These are phyloP conservation scores for Cremastinae sp. DNA, from an alignment of 2,888 invertebrate species.

Conservation along the genomic window DNA sequence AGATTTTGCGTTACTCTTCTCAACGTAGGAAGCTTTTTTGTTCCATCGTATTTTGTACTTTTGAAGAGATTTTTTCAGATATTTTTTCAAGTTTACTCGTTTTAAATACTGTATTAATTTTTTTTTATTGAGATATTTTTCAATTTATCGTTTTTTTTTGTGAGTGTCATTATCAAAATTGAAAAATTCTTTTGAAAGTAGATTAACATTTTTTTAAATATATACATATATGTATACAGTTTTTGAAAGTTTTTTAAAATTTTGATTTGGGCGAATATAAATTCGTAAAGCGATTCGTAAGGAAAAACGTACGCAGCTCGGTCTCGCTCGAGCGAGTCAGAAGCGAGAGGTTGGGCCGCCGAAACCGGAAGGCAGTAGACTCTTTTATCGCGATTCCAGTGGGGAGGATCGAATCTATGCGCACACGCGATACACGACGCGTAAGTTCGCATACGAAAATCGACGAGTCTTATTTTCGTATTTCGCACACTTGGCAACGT, in stretches of 20 bases:
- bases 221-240: too few species aligned
- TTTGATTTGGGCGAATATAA: background rate
- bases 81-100: too few species aligned
- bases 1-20: too few species aligned
- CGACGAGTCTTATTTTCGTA: background rate
- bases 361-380: conserved; percentile 68
- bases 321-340: conserved; percentile 33
- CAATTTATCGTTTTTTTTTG: too few species aligned
- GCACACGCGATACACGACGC: conserved; percentile 15
- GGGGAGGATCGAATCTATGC: conserved; percentile 64
- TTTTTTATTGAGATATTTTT: too few species aligned
- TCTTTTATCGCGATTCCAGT: conserved; percentile 66
- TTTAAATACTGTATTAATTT: too few species aligned
- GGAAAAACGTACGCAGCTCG: background rate
- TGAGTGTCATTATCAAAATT: too few species aligned
- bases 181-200: too few species aligned
- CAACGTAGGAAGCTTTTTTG: too few species aligned
- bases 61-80: too few species aligned
- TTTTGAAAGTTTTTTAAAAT: background rate
- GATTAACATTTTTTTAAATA: too few species aligned
- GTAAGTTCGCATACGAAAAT: background rate
- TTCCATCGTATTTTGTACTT: too few species aligned
- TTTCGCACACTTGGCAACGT: background rate
- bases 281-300: background rate
- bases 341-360: conserved; percentile 63